Base-by-base conservation (phyloP, 2,113 vertebrate genomes). In the Colistium nudipinnis region DNA sequence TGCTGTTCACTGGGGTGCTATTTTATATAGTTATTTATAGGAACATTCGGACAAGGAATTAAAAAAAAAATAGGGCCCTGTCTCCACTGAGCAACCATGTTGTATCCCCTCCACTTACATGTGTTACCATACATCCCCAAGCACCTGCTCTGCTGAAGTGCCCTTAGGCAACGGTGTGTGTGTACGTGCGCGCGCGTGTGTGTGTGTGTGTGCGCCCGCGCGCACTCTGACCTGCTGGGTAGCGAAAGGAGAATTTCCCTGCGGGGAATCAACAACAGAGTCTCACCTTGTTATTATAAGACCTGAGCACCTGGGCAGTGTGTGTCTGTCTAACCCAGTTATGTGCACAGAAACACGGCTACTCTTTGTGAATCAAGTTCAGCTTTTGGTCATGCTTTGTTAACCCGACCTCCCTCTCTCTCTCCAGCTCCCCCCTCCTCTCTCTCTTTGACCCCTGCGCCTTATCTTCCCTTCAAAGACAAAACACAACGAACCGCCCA, bases 311-410 rank as follows among this genome's bases (percentile, higher is more conserved):
- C 57, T 53, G 27, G 6, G 44, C 24, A 5, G 39, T 35, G 13
- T 47, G 38, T 57, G 54, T 68, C 14, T 28, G 51, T 69, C 51
- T 68, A 80, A 83, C 70, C 44, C 28, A 13, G 53, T 82, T 85
- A 74, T 19, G 67, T 13, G 48, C 57, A 56, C 41, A 73, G 55
- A n/a, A n/a, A 63, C 65, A 69, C 52, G 57, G 45, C 30, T 44
- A 65, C 30, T 66, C 80, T 74, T 80, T 74, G 73, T 70, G 62
- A 68, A 84, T 91, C 84, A 89, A 87, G 87, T 90, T 90, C 83
- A 88, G 82, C 81, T 87, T 89, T 89, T 87, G 78, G 85, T 87
- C 84, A 83, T 86, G 84, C 83, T 88, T 87, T 88, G 88, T 84
- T 81, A 84, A 65, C 30, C 30, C 61, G 55, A 9, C 25, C 30